Conservation (phyloP, 2,888 invertebrate species). For the Flexamia atlantica region DNA sequence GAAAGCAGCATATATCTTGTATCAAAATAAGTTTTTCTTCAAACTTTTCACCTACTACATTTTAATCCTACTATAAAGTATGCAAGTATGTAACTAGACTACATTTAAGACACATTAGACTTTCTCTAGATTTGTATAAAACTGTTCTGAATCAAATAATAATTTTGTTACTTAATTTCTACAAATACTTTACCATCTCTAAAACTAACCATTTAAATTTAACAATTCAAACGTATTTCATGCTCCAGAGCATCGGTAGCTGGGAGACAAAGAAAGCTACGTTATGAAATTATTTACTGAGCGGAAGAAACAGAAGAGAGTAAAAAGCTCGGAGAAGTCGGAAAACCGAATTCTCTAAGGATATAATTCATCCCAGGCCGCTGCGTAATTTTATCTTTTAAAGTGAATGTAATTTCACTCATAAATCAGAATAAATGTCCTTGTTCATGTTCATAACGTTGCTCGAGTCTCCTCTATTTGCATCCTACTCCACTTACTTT, state of each 20-base stretch:
- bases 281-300: conserved; percentile 27
- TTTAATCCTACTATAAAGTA: too few relatives aligned
- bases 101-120: too few relatives aligned
- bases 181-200: background rate
- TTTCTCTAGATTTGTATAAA: too few relatives aligned
- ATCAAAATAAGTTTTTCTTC: too few relatives aligned
- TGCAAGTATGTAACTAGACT: too few relatives aligned
- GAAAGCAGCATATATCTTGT: too few relatives aligned
- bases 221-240: conserved; percentile 14
- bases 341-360: conserved; percentile 22
- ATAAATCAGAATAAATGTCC: conserved; percentile 37
- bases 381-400: conserved; percentile 38
- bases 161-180: background rate
- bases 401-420: conserved; percentile 32
- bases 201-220: background rate
- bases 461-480: background rate
- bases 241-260: background rate
- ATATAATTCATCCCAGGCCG: conserved; percentile 29
- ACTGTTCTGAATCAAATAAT: too few relatives aligned
- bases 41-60: too few relatives aligned
- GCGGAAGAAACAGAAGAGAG: conserved; percentile 34
- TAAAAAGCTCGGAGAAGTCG: conserved; percentile 8
- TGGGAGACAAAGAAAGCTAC: conserved; percentile 9
- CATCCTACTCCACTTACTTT: conserved; percentile 25
- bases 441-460: conserved; percentile 36